Evolutionary conservation across 2,113 vertebrate genomes (phyloP), one percentile per base, ranked within the genome.

Genomic region (Rousettus leschenaultii): DNA sequence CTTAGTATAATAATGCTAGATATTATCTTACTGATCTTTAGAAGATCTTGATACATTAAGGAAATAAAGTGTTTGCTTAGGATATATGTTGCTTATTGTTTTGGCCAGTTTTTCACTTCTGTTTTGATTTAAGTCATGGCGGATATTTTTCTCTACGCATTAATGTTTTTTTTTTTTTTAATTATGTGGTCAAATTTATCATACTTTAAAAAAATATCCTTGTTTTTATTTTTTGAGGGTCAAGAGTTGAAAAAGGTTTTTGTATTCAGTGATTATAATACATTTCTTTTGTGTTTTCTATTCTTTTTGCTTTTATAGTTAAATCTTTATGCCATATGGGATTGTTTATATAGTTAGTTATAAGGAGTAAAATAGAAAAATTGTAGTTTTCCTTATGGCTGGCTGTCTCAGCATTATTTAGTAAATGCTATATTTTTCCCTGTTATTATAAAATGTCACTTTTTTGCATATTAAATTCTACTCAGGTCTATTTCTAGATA

Each of bases 11-110:
- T 5, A 11, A 83, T 87, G 7, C 35, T 89, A 85, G n/a, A 73
- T 59, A 82, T 89, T 80, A 73, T 94, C 10, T 91, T 89, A 53
- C 28, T 95, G 43, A 89, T 86, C 80, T 86, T 82, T 38, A 77
- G 16, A 94, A 79, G 21, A 48, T 57, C 21, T 51, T 91, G 73
- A 73, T 79, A 45, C 74, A 63, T n/a, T 92, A 86, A 85, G 55
- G 15, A 84, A 78, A 51, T 71, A 40, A n/a, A 45, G 2, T 14
- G 71, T 82, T 78, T 95, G 57, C 3, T 2, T 80, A 35, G 74
- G 26, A 45, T 57, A 38, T 35, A 83, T 94, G 33, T 89, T 55
- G n/a, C 28, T 40, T 77, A 59, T 74, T 61, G 11, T 61, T 83
- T 78, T 16, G 21, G n/a, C 13, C 18, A 53, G 0, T 87, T 55